These are phyloP conservation scores for Metacarcinus magister DNA, from an alignment of 2,888 invertebrate species.

Conservation along the genomic window DNA sequence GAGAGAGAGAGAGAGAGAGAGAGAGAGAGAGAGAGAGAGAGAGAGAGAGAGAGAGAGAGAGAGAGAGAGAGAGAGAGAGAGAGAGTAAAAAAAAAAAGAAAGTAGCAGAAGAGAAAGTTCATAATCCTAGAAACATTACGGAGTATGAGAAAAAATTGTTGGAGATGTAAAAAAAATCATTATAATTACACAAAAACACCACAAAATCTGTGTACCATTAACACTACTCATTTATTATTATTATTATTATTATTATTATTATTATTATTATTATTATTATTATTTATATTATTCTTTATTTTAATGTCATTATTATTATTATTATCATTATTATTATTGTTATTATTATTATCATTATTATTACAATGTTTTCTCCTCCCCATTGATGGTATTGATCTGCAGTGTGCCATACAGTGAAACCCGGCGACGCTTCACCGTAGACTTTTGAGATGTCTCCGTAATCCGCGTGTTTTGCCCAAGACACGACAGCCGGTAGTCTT, in stretches of 20 bases:
- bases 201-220: background rate
- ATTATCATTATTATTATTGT: too few relatives aligned
- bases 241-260: background rate
- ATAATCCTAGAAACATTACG: background rate
- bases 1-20: background rate
- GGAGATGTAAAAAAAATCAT: background rate
- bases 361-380: too few relatives aligned
- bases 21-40: background rate
- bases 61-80: background rate
- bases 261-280: background rate
- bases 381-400: background rate
- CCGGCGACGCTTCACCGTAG: background rate
- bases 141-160: background rate
- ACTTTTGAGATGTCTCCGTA: background rate
- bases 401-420: background rate
- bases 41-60: slow-evolving; percentile 20
- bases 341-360: too few relatives aligned
- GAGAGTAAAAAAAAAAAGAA: background rate
- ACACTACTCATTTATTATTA: background rate
- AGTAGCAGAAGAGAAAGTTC: background rate
- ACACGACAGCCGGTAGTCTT: background rate
- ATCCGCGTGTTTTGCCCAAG: background rate
- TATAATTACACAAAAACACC: background rate
- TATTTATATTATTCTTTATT: background rate
- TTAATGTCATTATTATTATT: too few relatives aligned